phyloP scores from a whole-genome alignment of 2,113 vertebrate species.

The Pelodiscus sinensis region DNA sequence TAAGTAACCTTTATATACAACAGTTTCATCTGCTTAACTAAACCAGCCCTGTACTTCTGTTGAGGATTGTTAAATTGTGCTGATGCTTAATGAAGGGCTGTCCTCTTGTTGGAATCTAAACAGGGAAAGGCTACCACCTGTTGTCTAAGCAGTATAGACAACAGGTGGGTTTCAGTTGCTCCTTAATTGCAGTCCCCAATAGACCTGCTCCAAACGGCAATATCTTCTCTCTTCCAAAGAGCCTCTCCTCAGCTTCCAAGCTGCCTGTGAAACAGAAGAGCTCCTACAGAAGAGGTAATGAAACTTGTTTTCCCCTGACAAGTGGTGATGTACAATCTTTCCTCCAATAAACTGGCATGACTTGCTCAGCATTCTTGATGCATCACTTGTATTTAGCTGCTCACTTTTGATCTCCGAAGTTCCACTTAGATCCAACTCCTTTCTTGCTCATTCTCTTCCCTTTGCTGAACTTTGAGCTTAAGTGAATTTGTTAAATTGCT shows the following conservation, averaged over 20 bases:
- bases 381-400: background rate
- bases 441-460: background rate
- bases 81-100: background rate
- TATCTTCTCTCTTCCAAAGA: background rate
- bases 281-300: background rate
- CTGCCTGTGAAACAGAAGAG: background rate
- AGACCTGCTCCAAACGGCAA: background rate
- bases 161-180: background rate
- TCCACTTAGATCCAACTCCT: fast-evolving
- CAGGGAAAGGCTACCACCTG: background rate
- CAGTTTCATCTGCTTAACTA: background rate
- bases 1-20: background rate
- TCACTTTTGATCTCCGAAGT: background rate
- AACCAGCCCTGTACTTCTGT: background rate
- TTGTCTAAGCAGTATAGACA: background rate
- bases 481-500: background rate
- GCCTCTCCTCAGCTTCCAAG: background rate
- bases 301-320: background rate
- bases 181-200: background rate
- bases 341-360: background rate
- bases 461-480: background rate
- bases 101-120: background rate
- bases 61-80: background rate
- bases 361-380: background rate
- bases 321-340: background rate